These are phyloP conservation scores for Tigriopus californicus DNA, from an alignment of 2,888 invertebrate species.

Conservation along the genomic window DNA sequence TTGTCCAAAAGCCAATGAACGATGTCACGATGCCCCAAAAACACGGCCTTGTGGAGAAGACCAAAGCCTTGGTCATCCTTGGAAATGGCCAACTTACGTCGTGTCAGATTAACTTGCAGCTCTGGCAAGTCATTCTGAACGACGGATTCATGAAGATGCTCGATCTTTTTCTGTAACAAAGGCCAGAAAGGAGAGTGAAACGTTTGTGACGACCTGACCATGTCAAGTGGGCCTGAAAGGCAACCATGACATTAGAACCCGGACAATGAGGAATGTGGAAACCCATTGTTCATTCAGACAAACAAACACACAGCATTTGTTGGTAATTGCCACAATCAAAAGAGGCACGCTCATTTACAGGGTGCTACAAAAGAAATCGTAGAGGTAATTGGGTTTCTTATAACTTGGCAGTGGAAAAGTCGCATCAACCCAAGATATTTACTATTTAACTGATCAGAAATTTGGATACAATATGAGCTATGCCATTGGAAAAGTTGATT, in stretches of 20 bases:
- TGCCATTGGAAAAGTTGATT: no score
- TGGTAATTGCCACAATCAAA: no score
- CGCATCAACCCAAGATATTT: no score
- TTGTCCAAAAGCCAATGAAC: constrained; percentile 52
- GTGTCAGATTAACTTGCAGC: constrained; percentile 61
- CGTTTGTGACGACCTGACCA: background rate
- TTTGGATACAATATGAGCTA: no score
- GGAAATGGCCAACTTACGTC: constrained; percentile 44
- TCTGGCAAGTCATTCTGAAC: constrained; percentile 63
- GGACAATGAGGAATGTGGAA: constrained; percentile 10
- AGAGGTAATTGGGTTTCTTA: no score
- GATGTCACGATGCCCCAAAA: constrained; percentile 60
- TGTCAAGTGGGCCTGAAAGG: background rate
- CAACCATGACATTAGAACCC: no score
- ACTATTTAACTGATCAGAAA: no score
- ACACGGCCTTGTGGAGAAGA: constrained; percentile 63
- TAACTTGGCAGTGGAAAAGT: no score
- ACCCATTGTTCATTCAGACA: no score
- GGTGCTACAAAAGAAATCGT: no score
- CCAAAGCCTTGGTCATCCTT: constrained; percentile 20
- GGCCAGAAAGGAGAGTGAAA: background rate
- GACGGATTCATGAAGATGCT: constrained; percentile 66
- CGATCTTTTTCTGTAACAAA: constrained; percentile 56
- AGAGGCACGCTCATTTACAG: no score
- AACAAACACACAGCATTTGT: no score